Conservation (phyloP, 2,888 invertebrate species). For the Toxonevra muliebris region DNA sequence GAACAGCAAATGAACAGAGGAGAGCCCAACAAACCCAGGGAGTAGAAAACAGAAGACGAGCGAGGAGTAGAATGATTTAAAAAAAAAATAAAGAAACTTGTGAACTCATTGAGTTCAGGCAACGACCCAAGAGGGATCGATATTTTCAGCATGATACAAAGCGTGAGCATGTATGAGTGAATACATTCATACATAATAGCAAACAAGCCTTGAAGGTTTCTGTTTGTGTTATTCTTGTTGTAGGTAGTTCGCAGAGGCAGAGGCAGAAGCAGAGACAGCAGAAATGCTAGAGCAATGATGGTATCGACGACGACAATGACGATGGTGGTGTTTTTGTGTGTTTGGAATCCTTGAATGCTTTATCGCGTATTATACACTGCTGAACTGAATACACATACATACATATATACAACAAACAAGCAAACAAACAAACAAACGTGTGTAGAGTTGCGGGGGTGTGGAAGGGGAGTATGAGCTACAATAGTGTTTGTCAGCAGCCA, state of each 20-base stretch:
- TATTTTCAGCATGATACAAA: constrained; percentile 41
- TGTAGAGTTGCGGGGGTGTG: background rate
- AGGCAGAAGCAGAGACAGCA: too few relatives aligned
- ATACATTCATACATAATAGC: too few relatives aligned
- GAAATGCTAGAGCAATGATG: too few relatives aligned
- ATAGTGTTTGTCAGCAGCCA: too few relatives aligned
- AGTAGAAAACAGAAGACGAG: background rate
- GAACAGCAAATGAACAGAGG: background rate
- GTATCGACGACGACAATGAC: too few relatives aligned
- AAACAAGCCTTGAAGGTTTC: background rate
- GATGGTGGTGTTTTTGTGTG: too few relatives aligned
- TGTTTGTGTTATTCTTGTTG: constrained; percentile 7
- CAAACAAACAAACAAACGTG: background rate
- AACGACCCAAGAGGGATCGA: constrained; percentile 57
- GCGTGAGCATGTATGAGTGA: too few relatives aligned
- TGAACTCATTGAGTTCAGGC: constrained; percentile 54
- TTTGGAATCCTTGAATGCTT: too few relatives aligned
- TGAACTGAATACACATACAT: too few relatives aligned
- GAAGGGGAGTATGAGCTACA: background rate
- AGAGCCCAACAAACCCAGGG: too few relatives aligned
- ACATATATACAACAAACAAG: background rate
- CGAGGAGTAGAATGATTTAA: constrained; percentile 1
- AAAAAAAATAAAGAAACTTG: constrained; percentile 44
- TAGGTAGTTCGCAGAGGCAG: background rate
- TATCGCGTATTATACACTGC: too few relatives aligned